Evolutionary conservation across 2,797 vertebrate species (phyloP), one percentile per base, ranked within the genome.

Genomic region (Oreortyx pictus): DNA sequence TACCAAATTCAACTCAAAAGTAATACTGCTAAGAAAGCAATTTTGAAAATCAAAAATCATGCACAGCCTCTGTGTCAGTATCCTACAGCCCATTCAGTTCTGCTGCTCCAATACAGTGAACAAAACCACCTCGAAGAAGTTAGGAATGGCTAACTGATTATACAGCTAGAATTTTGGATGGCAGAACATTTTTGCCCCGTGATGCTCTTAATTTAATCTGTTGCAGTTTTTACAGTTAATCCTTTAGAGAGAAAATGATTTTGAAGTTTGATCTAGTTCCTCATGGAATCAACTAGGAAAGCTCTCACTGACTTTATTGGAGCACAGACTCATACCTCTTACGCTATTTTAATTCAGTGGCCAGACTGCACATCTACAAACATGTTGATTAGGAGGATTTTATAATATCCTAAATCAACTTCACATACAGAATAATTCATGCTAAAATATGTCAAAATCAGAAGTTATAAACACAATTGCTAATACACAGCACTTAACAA

Each of bases 361-460:
- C 31, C n/a, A 37, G 35, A 46, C 66, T 66, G 62, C 50, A 44
- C 93, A 86, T 89, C 87, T 93, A 33, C 50, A 83, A 93, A 81
- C 31, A 54, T 41, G 29, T 78, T 93, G 92, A 90, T 86, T 86
- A 83, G 50, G 54, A 75, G 23, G n/a, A 83, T 41, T 92, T 94
- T 59, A 79, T 78, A 89, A 88, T 64, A 67, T 67, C 93, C 67
- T 93, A 73, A 89, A 89, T 70, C 37, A 93, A 81, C 77, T 88
- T 86, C 47, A 64, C 23, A 88, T 72, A 52, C 33, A 82, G 82
- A 90, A 86, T 94, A 93, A 83, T 76, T 93, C 71, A 77, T 68
- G 50, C 8, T 92, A 89, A 96, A 95, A 89, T 90, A 64, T 93
- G 66, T 67, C 89, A 89, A 93, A 82, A 86, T 77, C 1, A 5